Base-by-base conservation (phyloP, 2,797 vertebrate genomes). In the Antrozous pallidus region DNA sequence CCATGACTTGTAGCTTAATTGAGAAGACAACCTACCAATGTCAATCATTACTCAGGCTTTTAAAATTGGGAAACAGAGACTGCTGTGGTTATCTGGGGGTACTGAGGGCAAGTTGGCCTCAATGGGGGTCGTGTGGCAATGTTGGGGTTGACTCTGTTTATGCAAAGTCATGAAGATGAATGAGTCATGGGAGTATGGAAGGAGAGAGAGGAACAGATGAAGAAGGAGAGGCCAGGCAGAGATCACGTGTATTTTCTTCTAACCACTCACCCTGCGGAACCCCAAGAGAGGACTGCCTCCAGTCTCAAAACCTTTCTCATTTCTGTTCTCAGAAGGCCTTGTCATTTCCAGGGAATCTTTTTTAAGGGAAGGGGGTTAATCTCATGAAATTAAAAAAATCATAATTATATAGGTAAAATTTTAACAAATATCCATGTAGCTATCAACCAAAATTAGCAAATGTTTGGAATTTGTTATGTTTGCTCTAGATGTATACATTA, bases 301-400 rank as follows among this genome's bases (percentile, higher is more conserved):
- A 38, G 40, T 8, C 47, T 28, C 16, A 12, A 16, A 12, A 45
- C 16, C 18, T 9, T n/a, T 54, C 9, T 17, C 6, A 36, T 22
- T 71, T 78, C 33, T 78, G 24, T 49, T 69, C 54, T 69, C 31
- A 51, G 40, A 12, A 82, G 56, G 4, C 6, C 12, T 13, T 81
- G 8, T 2, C 51, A 40, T 22, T 71, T n/a, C 56, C 28, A 40
- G 20, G 16, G 40, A 18, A 56, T 81, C 36, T 71, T 93, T 47
- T 77, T 38, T 45, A 51, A 42, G 81, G 42, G 5, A 4, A 58
- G 28, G 0, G 8, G 40, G n/a, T 71, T 33, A 69, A 77, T 58
- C 20, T 61, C 33, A 69, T 26, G 73, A 90, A 73, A 31, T 71
- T 77, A 40, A 47, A 88, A 88, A 80, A 58, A 31, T 71, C 36